These are phyloP conservation scores for Orchesellides sinensis DNA, from an alignment of 2,888 invertebrate species.

Conservation along the genomic window DNA sequence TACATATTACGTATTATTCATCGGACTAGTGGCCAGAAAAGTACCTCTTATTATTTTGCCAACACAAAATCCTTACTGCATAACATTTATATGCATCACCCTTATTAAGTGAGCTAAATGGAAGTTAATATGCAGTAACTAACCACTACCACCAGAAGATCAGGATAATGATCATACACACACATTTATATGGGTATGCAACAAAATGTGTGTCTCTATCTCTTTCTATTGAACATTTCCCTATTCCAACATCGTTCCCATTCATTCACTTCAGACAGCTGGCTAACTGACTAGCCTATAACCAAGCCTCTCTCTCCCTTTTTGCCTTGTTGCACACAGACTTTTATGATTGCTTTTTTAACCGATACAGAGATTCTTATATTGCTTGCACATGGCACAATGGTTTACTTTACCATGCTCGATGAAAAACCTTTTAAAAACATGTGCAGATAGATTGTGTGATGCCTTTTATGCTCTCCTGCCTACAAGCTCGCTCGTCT, in stretches of 20 bases:
- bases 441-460: no score
- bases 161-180: constrained; percentile 10
- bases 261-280: constrained; percentile 49
- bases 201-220: constrained; percentile 16
- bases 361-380: constrained; percentile 4
- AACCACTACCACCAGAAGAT: constrained; percentile 9
- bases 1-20: not conserved
- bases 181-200: not conserved
- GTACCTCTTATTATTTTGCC: not conserved
- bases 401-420: constrained; percentile 14
- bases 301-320: constrained; percentile 4
- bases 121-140: not conserved
- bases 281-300: no score
- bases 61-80: not conserved
- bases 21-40: no score
- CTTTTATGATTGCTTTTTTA: not conserved
- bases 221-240: constrained; percentile 17
- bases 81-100: no score
- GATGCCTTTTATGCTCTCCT: no score
- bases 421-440: constrained; percentile 1
- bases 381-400: constrained; percentile 31
- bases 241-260: constrained; percentile 36
- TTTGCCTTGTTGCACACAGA: constrained; percentile 2
- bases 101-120: not conserved
- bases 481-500: no score